phyloP scores from a whole-genome alignment of 1,140 invertebrate genomes.

The Drosophila ambigua region DNA sequence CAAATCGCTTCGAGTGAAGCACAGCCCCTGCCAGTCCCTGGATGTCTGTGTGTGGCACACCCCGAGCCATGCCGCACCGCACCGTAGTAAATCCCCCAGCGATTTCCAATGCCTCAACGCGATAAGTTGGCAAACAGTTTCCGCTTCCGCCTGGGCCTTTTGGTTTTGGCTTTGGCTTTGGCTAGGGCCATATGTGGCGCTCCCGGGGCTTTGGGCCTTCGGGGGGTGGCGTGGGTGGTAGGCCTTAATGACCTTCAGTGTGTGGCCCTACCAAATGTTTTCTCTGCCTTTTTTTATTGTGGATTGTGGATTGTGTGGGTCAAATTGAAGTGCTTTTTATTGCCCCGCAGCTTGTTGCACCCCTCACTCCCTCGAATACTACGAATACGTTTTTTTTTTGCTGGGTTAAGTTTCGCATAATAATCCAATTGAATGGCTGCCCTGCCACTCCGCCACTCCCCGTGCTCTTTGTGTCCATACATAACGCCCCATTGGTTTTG shows the following conservation, averaged over 20 bases:
- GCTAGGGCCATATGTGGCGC: constrained; percentile 60
- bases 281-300: constrained; percentile 31
- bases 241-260: constrained; percentile 68
- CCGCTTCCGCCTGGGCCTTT: constrained; percentile 60
- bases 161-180: no score
- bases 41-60: neutral
- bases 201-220: neutral
- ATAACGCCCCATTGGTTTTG: constrained; percentile 81
- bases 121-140: constrained; percentile 80
- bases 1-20: constrained; percentile 59
- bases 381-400: constrained; percentile 27
- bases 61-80: neutral
- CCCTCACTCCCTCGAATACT: constrained; percentile 18
- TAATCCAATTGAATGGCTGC: constrained; percentile 71
- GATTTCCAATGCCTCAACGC: constrained; percentile 47
- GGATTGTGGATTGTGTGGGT: constrained; percentile 52
- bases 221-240: neutral
- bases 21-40: neutral
- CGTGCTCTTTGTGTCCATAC: constrained; percentile 35
- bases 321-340: constrained; percentile 82
- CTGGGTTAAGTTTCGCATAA: constrained; percentile 72
- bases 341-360: constrained; percentile 77
- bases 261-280: constrained; percentile 30
- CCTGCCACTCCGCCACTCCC: neutral
- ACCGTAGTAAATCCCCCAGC: constrained; percentile 60